These are phyloP conservation scores for Danio choprae DNA, from an alignment of 2,797 vertebrate genomes.

Conservation along the genomic window DNA sequence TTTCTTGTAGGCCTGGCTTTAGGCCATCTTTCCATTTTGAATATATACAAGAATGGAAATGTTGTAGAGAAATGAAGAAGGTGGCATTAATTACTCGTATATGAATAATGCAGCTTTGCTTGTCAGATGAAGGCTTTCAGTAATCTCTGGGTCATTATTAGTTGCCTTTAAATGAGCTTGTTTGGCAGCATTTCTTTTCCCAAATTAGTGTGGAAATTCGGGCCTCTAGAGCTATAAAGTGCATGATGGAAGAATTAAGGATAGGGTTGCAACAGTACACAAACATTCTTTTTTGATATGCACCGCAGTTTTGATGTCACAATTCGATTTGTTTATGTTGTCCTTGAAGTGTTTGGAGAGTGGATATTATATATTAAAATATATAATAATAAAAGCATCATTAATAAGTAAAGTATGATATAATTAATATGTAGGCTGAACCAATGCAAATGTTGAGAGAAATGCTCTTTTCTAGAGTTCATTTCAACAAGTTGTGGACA, in stretches of 20 bases:
- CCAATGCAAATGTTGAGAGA: too few species aligned
- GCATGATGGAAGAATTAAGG: neutral
- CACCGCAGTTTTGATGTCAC: too few species aligned
- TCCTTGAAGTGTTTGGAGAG: too few species aligned
- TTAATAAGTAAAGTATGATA: too few species aligned
- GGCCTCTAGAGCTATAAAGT: neutral
- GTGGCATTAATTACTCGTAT: neutral
- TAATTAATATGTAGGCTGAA: too few species aligned
- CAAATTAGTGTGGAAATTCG: neutral
- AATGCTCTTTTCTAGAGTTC: too few species aligned
- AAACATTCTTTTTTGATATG: too few species aligned
- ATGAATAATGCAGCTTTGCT: conserved; percentile 35
- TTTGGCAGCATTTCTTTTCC: conserved; percentile 14
- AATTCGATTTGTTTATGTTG: too few species aligned
- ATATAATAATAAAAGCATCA: too few species aligned
- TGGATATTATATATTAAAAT: too few species aligned
- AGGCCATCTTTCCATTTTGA: conserved; percentile 23
- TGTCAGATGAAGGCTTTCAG: conserved; percentile 26
- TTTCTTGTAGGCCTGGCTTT: conserved; percentile 18
- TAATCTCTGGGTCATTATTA: conserved; percentile 9
- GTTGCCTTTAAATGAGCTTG: conserved; percentile 4
- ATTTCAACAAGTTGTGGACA: too few species aligned
- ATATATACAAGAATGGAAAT: conserved; percentile 10
- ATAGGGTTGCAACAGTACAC: neutral
- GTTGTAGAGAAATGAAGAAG: conserved; percentile 10